A percentile compares a stretch with the other conserved stretches of the same genome.
Conservation (phyloP, 2,888 invertebrate genomes). For the Leucania comma region DNA sequence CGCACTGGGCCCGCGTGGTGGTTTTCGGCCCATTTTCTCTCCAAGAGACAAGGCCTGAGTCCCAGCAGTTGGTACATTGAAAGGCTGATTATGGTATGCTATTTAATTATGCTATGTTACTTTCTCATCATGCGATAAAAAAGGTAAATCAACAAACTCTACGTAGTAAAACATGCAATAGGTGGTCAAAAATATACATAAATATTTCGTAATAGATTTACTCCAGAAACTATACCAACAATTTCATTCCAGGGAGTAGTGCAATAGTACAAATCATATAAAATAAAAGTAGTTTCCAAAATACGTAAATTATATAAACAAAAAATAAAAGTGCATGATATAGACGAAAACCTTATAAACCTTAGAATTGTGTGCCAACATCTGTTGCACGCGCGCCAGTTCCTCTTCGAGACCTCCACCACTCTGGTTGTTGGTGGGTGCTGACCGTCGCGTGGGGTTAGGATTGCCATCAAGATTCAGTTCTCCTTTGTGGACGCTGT, state of each 20-base stretch:
- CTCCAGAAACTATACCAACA: not conserved
- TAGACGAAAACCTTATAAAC: constrained; percentile 93
- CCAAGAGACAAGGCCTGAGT: too few relatives aligned
- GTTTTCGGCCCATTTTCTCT: too few relatives aligned
- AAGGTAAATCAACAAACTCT: not conserved
- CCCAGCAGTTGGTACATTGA: too few relatives aligned
- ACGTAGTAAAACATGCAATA: constrained; percentile 3
- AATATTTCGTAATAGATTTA: constrained; percentile 5
- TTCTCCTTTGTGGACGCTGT: constrained; percentile 76
- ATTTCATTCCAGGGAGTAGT: constrained; percentile 7
- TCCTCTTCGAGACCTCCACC: constrained; percentile 93
- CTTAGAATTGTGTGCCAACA: constrained; percentile 97
- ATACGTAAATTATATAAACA: constrained; percentile 65
- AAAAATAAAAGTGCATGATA: constrained; percentile 87
- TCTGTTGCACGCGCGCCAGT: constrained; percentile 95
- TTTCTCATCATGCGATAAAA: not conserved
- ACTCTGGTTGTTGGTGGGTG: constrained; percentile 44
- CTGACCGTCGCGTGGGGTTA: constrained; percentile 45
- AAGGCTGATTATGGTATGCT: too few relatives aligned
- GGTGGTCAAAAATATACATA: constrained; percentile 10
- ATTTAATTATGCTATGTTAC: not conserved
- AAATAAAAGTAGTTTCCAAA: constrained; percentile 20
- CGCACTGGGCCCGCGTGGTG: too few relatives aligned
- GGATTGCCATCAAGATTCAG: constrained; percentile 48
- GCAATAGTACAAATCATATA: constrained; percentile 14